Evolutionary conservation across 2,888 invertebrate species (phyloP).

Genomic region (Lamellibrachia columna): DNA sequence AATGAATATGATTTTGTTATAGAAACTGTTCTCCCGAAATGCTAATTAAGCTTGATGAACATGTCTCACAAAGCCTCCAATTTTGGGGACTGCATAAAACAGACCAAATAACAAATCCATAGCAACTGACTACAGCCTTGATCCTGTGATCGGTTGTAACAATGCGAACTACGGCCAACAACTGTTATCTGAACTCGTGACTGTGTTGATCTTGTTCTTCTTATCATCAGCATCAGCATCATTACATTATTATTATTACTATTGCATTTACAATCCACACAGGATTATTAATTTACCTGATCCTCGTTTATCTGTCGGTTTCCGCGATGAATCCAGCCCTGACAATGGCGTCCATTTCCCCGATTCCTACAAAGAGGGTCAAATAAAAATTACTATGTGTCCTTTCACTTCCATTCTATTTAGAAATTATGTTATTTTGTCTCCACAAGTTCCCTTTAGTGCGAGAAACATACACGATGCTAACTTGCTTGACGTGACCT

Average conservation of each 20-base stretch:
- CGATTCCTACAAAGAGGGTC: background rate
- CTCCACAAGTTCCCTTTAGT: background rate
- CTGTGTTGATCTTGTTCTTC: too few species aligned
- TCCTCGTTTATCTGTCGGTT: background rate
- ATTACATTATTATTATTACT: background rate
- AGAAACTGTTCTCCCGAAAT: too few species aligned
- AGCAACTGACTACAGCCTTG: too few species aligned
- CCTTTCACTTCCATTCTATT: background rate
- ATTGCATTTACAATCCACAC: background rate
- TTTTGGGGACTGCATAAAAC: too few species aligned
- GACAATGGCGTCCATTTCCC: background rate
- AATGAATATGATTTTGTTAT: too few species aligned
- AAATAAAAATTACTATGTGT: background rate
- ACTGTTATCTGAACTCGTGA: too few species aligned
- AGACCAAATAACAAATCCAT: too few species aligned
- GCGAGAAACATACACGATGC: background rate
- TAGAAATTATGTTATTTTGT: background rate
- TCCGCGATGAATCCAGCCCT: background rate
- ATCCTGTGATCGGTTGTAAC: too few species aligned
- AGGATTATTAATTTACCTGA: background rate
- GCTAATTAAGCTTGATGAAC: too few species aligned
- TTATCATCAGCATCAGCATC: background rate
- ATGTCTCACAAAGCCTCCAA: too few species aligned
- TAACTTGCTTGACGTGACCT: too few species aligned
- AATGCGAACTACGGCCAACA: too few species aligned